Conservation (phyloP, 2,797 vertebrate species). For the Gymnoscopelus microlampas region DNA sequence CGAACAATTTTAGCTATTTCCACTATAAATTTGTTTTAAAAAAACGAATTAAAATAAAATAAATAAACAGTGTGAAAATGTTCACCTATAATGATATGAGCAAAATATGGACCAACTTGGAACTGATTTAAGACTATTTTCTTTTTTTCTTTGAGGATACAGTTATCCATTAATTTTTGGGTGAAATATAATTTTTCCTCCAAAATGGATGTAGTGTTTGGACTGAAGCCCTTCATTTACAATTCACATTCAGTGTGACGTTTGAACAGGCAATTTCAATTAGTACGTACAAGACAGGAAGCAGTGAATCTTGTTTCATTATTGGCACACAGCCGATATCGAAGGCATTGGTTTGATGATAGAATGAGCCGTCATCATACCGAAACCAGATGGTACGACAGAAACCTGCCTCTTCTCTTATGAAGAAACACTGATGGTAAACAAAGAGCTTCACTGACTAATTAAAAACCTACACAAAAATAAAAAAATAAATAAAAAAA, state of each 20-base stretch:
- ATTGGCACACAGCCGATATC: constrained; percentile 30
- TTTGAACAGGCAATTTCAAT: constrained; percentile 38
- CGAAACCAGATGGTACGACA: constrained; percentile 76
- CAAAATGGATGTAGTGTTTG: no score
- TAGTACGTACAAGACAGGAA: constrained; percentile 12
- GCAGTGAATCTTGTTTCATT: constrained; percentile 39
- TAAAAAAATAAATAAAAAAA: constrained; percentile 34
- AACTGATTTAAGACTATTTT: no score
- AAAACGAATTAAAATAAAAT: no score
- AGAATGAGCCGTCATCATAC: constrained; percentile 61
- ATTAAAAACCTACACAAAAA: constrained; percentile 52
- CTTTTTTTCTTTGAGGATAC: no score
- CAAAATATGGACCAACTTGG: no score
- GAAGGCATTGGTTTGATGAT: constrained; percentile 57
- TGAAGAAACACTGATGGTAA: constrained; percentile 56
- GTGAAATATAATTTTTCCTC: no score
- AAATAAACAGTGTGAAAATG: no score
- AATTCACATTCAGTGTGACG: constrained; percentile 5
- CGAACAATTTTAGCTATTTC: no score
- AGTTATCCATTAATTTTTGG: no score
- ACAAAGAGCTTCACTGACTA: constrained; percentile 65
- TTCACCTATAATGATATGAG: no score
- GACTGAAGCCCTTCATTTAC: constrained; percentile 5
- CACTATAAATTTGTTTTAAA: no score
- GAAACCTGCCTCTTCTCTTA: constrained; percentile 63